phyloP scores from a whole-genome alignment of 2,797 vertebrate genomes.

The Tangara arthus region DNA sequence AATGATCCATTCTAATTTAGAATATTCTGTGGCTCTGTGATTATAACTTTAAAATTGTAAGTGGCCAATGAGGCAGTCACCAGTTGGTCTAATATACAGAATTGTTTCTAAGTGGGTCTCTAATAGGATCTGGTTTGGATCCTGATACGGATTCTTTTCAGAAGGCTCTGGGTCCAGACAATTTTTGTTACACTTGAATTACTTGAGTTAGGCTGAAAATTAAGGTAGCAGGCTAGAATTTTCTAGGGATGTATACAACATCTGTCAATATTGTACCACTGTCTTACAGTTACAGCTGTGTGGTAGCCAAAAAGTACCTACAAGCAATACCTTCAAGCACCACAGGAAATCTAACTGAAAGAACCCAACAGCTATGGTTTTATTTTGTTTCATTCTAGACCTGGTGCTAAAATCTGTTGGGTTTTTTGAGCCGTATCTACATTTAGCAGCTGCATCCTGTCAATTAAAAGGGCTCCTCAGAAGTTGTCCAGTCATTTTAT shows the following conservation, averaged over 20 bases:
- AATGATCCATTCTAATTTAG: neutral
- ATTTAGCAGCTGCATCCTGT: neutral
- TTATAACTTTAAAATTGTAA: neutral
- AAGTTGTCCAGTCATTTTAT: neutral
- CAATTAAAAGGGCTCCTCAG: neutral
- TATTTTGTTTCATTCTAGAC: neutral
- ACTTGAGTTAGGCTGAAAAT: neutral
- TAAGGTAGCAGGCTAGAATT: neutral
- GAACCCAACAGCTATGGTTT: neutral
- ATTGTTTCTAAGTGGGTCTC: neutral
- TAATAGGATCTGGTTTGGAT: neutral
- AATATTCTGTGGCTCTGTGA: neutral
- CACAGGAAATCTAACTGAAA: neutral
- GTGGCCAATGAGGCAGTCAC: neutral
- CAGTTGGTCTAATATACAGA: neutral
- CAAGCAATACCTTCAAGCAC: neutral
- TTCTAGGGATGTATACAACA: neutral
- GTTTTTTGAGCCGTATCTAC: neutral
- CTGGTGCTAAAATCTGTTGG: neutral
- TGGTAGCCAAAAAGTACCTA: fast-evolving
- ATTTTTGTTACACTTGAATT: neutral
- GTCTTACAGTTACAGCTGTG: neutral
- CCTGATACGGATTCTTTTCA: fast-evolving
- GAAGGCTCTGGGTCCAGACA: neutral
- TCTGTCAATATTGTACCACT: neutral